Conservation (phyloP, 2,888 invertebrate species). For the Parapristionchus giblindavisi region DNA sequence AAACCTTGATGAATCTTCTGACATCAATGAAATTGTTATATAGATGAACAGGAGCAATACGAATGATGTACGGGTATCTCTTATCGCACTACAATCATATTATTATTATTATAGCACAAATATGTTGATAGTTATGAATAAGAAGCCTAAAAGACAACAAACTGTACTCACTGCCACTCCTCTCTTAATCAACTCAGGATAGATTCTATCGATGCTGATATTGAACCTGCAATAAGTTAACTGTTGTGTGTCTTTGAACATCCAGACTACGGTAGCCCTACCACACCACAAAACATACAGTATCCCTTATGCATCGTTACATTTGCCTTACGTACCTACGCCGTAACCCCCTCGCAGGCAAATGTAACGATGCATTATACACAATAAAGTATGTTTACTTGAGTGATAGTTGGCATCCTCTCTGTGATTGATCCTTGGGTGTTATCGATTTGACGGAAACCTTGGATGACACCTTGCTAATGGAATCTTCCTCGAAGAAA, state of each 20-base stretch:
- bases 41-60: slow-evolving; percentile 74
- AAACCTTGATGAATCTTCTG: slow-evolving; percentile 54
- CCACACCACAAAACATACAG: too few relatives aligned
- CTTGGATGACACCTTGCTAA: slow-evolving; percentile 39
- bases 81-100: slow-evolving; percentile 69
- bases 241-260: neutral
- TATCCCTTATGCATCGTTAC: too few relatives aligned
- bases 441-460: slow-evolving; percentile 72
- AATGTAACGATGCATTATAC: neutral
- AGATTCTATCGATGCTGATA: slow-evolving; percentile 70
- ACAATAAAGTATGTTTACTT: slow-evolving; percentile 16
- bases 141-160: neutral
- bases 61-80: slow-evolving; percentile 73
- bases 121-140: neutral
- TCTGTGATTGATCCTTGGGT: slow-evolving; percentile 72
- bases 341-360: too few relatives aligned
- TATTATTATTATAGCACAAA: neutral
- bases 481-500: slow-evolving; percentile 53
- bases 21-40: slow-evolving; percentile 73
- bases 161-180: slow-evolving; percentile 73
- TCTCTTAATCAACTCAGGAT: slow-evolving; percentile 71
- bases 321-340: too few relatives aligned
- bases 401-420: slow-evolving; percentile 73
- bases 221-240: slow-evolving; percentile 71
- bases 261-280: too few relatives aligned